Evolutionary conservation across 2,888 invertebrate species (phyloP), one percentile per base, ranked within the genome.

Genomic region (Helleia helle): DNA sequence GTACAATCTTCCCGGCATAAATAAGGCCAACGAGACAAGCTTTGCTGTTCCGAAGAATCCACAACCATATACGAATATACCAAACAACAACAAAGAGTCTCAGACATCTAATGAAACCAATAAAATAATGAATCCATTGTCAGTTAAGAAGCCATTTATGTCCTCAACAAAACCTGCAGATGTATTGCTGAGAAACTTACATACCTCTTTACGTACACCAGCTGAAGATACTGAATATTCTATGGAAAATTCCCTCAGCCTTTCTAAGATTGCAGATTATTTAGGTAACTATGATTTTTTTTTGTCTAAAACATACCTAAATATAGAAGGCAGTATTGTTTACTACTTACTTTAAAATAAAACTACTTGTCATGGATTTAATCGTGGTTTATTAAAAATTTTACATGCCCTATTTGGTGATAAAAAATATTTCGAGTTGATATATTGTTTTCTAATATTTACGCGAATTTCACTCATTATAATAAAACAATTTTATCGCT

Each of bases 211-310:
- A 14, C 56, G 57, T 30, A 36, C 65, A 22, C 54, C 54, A 1
- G 49, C 54, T 1, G 75, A 76, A 7, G 77, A 81, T 13, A 70
- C 70, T 5, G 73, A 71, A 36, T 63, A 58, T 3, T 67, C 73
- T 0, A 59, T 56, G 1, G 79, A 80, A 22, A 68, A 70, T 53
- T 83, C 83, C 1, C 50, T 83, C 13, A 81, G 79, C 46, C 62
- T 81, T 46, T 81, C 83, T 0, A 76, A 69, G 50, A 83, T 84
- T 53, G 75, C 74, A 24, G 79, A 77, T 50, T 75, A 68, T 55
- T 58, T 84, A 29, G 75, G 83, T 81, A 56, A 8, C n/a, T 12
- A 9, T 9, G 14, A 22, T 44, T 22, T 18, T n/a, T n/a, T n/a
- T n/a, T n/a, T n/a, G n/a, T n/a, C n/a, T n/a, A n/a, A n/a, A n/a